phyloP scores from a whole-genome alignment of 2,113 vertebrate genomes.

The Trogon melanurus region DNA sequence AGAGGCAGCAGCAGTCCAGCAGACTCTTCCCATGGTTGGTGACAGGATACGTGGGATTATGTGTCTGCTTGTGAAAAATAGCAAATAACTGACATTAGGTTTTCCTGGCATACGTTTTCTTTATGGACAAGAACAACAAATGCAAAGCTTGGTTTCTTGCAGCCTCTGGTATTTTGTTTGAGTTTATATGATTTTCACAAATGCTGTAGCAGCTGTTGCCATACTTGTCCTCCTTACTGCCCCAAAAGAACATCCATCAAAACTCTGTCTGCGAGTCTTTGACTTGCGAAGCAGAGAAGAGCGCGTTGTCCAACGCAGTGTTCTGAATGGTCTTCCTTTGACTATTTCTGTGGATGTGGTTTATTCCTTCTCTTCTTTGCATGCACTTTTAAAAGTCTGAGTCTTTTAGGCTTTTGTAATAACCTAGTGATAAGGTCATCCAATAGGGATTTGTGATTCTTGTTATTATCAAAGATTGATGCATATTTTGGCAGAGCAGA shows the following conservation, averaged over 20 bases:
- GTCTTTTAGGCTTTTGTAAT: slow-evolving; percentile 4
- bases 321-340: neutral
- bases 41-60: neutral
- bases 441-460: neutral
- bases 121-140: slow-evolving; percentile 1
- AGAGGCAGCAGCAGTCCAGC: neutral
- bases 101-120: slow-evolving; percentile 33
- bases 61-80: slow-evolving; percentile 11
- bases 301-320: neutral
- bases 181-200: slow-evolving; percentile 44
- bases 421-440: neutral
- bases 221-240: slow-evolving; percentile 49
- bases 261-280: neutral
- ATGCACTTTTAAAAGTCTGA: neutral
- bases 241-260: neutral
- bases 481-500: neutral
- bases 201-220: slow-evolving; percentile 70
- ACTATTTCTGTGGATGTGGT: neutral
- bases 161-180: slow-evolving; percentile 63
- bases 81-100: neutral
- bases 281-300: slow-evolving; percentile 23
- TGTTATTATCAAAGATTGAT: neutral
- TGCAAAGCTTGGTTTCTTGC: slow-evolving; percentile 43
- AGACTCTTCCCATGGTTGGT: neutral
- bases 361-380: slow-evolving; percentile 32